phyloP scores from a whole-genome alignment of 2,113 vertebrate genomes.

The Stomatorhinus ivindoensis region DNA sequence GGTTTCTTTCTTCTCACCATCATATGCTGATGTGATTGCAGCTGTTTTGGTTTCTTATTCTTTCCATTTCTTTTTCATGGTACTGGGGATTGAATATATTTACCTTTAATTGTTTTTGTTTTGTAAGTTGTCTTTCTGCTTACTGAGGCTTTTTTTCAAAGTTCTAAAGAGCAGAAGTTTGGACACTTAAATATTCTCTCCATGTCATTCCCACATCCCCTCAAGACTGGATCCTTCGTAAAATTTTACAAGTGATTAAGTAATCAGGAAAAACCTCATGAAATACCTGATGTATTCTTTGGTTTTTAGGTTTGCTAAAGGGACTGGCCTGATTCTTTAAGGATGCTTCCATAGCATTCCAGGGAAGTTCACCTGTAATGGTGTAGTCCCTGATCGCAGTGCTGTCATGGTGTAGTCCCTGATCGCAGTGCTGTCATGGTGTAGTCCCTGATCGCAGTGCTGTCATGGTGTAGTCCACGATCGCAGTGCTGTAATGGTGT shows the following conservation, averaged over 20 bases:
- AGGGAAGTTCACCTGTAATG: not conserved
- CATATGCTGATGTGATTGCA: not conserved
- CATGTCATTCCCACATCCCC: not conserved
- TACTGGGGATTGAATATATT: not conserved
- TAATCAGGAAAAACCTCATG: not conserved
- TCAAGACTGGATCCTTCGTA: not conserved
- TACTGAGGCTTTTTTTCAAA: not conserved
- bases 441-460: too few species aligned
- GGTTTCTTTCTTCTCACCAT: not conserved
- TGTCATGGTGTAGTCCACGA: too few species aligned
- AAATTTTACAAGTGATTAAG: not conserved
- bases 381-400: too few species aligned
- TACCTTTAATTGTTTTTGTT: not conserved
- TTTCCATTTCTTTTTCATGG: not conserved
- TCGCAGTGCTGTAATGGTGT: too few species aligned
- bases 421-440: too few species aligned
- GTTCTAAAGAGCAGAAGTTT: not conserved
- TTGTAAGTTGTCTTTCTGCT: not conserved
- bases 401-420: too few species aligned
- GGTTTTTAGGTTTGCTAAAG: not conserved
- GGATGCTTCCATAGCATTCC: not conserved
- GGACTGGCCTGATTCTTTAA: not conserved
- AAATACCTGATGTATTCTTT: not conserved
- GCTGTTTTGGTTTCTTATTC: not conserved
- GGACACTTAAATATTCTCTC: not conserved